Base-by-base conservation (phyloP, 2,888 invertebrate species). In the Tetragonula carbonaria region DNA sequence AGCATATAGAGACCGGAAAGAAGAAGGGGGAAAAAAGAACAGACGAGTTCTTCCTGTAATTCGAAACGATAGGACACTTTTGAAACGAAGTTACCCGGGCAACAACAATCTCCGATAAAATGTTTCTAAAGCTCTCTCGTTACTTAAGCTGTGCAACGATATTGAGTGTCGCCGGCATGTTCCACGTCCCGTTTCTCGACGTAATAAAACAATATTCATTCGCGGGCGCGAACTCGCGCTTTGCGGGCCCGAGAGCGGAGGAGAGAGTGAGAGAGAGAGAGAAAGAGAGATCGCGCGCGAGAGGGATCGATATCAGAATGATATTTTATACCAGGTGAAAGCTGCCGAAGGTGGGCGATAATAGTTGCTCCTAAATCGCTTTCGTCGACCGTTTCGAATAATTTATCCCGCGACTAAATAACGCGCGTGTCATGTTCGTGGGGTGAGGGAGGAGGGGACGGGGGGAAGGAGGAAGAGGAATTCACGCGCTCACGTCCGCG, bases 121-220 rank as follows among this genome's bases (percentile, higher is more conserved):
- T 71, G 68, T 80, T 80, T 72, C 55, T 59, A 65, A 71, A 80
- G 71, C 74, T 51, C 53, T 70, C 80, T 76, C 75, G 66, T 80
- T 80, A 59, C 71, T 70, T 71, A 45, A 38, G 50, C 80, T 33
- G 51, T 50, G 21, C 71, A 72, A 76, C 53, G 57, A 55, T 80
- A 76, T 76, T 65, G 66, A 53, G 70, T 80, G 77, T 76, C 80
- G 18, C 28, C n/a, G 38, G 63, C 18, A 53, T 55, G 62, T n/a
- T 14, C 62, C 50, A 23, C 21, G 16, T 45, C 53, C 65, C 53
- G 38, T 55, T 66, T 55, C 21, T 45, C 45, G 45, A 13, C 50
- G 53, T 65, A 74, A 74, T 74, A 74, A 74, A 74, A 66, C 66
- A 66, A 74, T 74, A 11, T 55, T 66, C 66, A 53, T 66, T 74